Base-by-base conservation (phyloP, 2,888 invertebrate genomes). In the Mimumesa dahlbomi region DNA sequence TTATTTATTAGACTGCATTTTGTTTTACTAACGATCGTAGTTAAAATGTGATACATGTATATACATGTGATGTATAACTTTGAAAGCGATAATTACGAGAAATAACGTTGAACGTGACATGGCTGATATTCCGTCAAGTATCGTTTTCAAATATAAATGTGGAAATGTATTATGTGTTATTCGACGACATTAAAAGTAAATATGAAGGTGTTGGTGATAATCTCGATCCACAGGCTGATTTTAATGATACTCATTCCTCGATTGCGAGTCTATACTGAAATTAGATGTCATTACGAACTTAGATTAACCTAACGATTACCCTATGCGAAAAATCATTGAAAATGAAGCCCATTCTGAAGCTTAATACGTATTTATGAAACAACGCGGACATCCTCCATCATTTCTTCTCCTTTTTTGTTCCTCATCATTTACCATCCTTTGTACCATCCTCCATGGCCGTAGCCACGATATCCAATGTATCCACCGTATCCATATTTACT, bases 381-480 rank as follows among this genome's bases (percentile, higher is more conserved):
- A 4, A 4, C 34, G 3, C 7, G 13, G 48, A 45, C 7, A 2
- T 19, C 16, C 7, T n/a, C 2, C 9, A 45, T n/a, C 7, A 36
- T 2, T 45, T 16, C 2, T 38, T 34, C 57, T 11, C 11, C 11
- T 13, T 43, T 38, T 13, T 22, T n/a, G 13, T 50, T 38, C 9
- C 49, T n/a, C 34, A 62, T 57, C 52, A 65, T 65, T 81, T 81
- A 81, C 82, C 82, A 83, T 19, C 78, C 79, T 48, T 75, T 75
- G 66, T 84, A 73, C 75, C 73, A 72, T 19, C 77, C 70, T 48
- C 65, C 62, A 18, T 43, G 64, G 42, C 64, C 73, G 49, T 13
- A 56, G 46, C 54, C 66, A 54, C 25, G 22, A 29, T 53, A 54
- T 43, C 66, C 69, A 53, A 46, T 43, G 18, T 62, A 53, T 5